phyloP scores from a whole-genome alignment of 2,888 invertebrate genomes.

The Microchrysa polita region DNA sequence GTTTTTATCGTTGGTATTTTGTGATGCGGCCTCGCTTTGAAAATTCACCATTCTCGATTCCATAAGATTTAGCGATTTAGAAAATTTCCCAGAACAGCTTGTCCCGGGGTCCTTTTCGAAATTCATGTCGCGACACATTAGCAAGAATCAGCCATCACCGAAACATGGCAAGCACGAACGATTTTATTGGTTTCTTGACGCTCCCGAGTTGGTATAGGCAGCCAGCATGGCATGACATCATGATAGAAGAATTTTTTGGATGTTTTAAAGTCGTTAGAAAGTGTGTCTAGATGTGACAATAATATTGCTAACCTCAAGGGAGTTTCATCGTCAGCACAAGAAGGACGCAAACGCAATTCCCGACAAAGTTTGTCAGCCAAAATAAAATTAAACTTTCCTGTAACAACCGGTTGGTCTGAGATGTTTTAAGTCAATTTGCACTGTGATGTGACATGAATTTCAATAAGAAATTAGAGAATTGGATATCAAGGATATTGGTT shows the following conservation, averaged over 20 bases:
- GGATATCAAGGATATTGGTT: too few relatives aligned
- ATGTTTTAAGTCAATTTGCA: neutral
- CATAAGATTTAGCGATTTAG: neutral
- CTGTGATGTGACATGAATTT: conserved; percentile 21
- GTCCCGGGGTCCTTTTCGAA: neutral
- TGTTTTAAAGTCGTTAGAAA: conserved; percentile 27
- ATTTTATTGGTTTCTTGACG: conserved; percentile 11
- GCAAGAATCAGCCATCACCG: neutral
- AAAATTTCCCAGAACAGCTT: neutral
- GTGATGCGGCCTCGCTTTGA: neutral
- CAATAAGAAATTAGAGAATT: neutral
- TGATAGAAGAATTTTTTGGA: conserved; percentile 1
- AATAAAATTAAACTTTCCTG: conserved; percentile 18
- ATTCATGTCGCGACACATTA: neutral
- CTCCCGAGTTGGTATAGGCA: neutral
- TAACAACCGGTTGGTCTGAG: neutral
- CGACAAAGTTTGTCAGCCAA: conserved; percentile 4
- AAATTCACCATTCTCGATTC: neutral
- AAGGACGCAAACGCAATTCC: neutral
- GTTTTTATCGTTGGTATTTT: neutral
- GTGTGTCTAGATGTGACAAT: conserved; percentile 11
- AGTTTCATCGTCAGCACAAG: neutral
- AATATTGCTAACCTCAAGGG: conserved; percentile 7
- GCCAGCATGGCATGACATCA: neutral
- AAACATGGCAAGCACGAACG: conserved; percentile 23